Conservation (phyloP, 1,140 invertebrate species). For the Piezodorus guildinii region DNA sequence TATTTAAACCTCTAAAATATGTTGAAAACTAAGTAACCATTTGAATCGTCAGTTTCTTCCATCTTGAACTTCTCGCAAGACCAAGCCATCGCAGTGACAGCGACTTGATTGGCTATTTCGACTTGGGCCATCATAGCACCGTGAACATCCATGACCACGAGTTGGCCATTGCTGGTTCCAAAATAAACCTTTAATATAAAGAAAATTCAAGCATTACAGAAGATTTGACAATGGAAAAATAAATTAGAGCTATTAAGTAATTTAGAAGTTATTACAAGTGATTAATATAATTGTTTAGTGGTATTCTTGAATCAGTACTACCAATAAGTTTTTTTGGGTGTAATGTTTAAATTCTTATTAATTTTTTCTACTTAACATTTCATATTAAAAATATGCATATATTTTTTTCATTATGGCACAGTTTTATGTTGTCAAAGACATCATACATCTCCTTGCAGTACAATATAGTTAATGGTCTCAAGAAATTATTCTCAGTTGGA, state of each 20-base stretch:
- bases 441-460: no score
- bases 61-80: conserved; percentile 97
- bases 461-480: no score
- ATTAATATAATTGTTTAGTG: background rate
- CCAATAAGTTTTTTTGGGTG: no score
- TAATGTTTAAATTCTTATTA: no score
- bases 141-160: conserved; percentile 92
- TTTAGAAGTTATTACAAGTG: background rate
- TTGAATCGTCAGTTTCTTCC: conserved; percentile 72
- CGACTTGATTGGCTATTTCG: conserved; percentile 62
- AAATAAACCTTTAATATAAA: conserved; percentile 65
- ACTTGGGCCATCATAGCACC: conserved; percentile 89
- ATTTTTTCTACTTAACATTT: no score
- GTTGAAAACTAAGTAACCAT: conserved; percentile 2
- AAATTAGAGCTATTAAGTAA: background rate
- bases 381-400: no score
- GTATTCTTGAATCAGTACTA: no score
- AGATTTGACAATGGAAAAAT: background rate
- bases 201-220: background rate
- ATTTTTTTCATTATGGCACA: no score
- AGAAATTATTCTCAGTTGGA: no score
- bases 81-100: conserved; percentile 86
- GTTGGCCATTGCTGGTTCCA: conserved; percentile 82
- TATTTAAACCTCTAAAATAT: background rate
- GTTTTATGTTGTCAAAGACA: no score